Evolutionary conservation across 2,113 vertebrate species (phyloP), one percentile per base, ranked within the genome.

Genomic region (Uropsilus gracilis): DNA sequence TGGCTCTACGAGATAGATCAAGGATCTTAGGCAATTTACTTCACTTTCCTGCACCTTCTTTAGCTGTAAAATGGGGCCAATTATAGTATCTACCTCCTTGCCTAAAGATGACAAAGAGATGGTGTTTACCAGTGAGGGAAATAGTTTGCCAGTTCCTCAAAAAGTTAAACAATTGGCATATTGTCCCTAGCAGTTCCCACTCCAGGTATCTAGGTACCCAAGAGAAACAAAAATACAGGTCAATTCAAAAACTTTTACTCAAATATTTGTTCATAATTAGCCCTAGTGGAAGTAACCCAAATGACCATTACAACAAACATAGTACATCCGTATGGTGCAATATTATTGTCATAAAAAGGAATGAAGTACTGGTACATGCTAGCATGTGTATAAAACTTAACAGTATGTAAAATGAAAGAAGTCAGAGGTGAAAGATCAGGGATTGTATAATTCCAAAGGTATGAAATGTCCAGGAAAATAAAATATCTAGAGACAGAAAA

Each of bases 361-460:
- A 86, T 48, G 34, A 86, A 69, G 75, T 14, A 53, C 50, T 92
- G 73, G 39, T 66, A 72, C 24, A 34, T 75, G 44, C 22, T 75
- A 68, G 46, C 73, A 72, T 9, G 1, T 76, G 26, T 42, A 48
- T 94, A 18, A 50, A 87, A 9, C 48, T 85, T 61, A 32, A 77
- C 72, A 89, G 72, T 63, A 91, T 63, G 37, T n/a, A 37, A 75
- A 76, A 22, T 86, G 48, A 93, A 94, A 90, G 69, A 87, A 81
- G 34, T 20, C 55, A 69, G 57, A 81, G 22, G 44, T 32, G 82
- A 63, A 85, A 84, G 55, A 16, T 11, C 63, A 90, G 10, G 42
- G 46, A 48, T 53, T 48, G 11, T 77, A 88, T 55, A 57, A 37
- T 72, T 72, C 20, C 44, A 81, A 75, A 72, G 77, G 37, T 69